These are phyloP conservation scores for Scaptodrosophila lebanonensis DNA, from an alignment of 1,140 invertebrate genomes.

Conservation along the genomic window DNA sequence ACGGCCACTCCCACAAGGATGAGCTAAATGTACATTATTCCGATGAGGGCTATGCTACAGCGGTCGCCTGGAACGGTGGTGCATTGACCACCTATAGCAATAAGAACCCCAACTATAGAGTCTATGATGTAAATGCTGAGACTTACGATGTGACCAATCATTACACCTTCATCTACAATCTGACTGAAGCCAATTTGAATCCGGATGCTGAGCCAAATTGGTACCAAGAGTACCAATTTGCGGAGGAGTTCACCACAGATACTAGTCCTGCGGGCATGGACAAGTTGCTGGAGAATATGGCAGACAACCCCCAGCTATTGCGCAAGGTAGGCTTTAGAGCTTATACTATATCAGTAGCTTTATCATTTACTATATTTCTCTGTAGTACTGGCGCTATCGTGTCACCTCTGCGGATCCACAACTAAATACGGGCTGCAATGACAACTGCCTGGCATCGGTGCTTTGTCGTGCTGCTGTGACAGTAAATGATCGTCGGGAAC, in stretches of 20 bases:
- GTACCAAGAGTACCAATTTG: constrained; percentile 85
- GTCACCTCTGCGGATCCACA: constrained; percentile 81
- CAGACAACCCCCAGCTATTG: constrained; percentile 46
- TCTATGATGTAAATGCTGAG: constrained; percentile 83
- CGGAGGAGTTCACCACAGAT: constrained; percentile 80
- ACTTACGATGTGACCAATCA: constrained; percentile 81
- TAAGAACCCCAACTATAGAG: constrained; percentile 89
- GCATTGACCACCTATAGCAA: constrained; percentile 82
- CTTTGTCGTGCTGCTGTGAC: constrained; percentile 81
- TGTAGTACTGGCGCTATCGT: constrained; percentile 77
- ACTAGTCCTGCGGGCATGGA: constrained; percentile 78
- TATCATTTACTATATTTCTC: background rate
- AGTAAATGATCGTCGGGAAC: constrained; percentile 78
- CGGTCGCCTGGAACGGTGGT: constrained; percentile 87
- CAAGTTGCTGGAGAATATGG: constrained; percentile 78
- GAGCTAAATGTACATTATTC: constrained; percentile 84
- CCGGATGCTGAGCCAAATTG: constrained; percentile 78
- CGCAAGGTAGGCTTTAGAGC: constrained; percentile 45
- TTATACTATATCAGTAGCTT: background rate
- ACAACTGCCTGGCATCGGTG: constrained; percentile 79
- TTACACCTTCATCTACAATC: constrained; percentile 86
- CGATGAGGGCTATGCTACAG: constrained; percentile 79
- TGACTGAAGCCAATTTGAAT: constrained; percentile 85
- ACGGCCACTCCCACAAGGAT: constrained; percentile 89
- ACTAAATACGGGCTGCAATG: constrained; percentile 78